phyloP scores from a whole-genome alignment of 2,888 invertebrate genomes.

The Platycheirus rosarum region DNA sequence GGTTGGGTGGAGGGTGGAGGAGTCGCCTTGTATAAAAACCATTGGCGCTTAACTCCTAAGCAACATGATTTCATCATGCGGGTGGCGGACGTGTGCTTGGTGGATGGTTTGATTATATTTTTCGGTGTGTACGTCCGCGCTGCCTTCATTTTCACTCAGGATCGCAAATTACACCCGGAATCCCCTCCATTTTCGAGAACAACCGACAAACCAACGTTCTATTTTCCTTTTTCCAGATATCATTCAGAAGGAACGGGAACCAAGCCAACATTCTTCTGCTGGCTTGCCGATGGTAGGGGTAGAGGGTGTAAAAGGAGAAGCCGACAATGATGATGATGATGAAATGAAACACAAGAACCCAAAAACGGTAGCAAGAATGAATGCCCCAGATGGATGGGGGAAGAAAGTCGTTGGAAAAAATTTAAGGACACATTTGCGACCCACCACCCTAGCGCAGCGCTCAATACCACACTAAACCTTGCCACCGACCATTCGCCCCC shows the following conservation, averaged over 20 bases:
- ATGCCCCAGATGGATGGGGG: slow-evolving; percentile 15
- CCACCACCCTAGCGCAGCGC: not conserved
- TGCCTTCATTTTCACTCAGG: slow-evolving; percentile 69
- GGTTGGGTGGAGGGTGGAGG: slow-evolving; percentile 18
- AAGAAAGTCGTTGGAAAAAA: slow-evolving; percentile 51
- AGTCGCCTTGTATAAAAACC: slow-evolving; percentile 45
- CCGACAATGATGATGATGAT: slow-evolving; percentile 65
- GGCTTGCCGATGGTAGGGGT: not conserved
- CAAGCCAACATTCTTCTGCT: slow-evolving; percentile 46
- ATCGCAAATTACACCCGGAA: slow-evolving; percentile 71
- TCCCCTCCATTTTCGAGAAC: slow-evolving; percentile 34
- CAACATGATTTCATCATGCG: slow-evolving; percentile 69
- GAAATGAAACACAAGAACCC: slow-evolving; percentile 66
- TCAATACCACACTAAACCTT: not conserved
- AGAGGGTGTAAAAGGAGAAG: slow-evolving; percentile 18
- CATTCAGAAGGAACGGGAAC: slow-evolving; percentile 30
- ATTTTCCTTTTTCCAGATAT: slow-evolving; percentile 47
- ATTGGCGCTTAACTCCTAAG: slow-evolving; percentile 67
- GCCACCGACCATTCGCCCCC: slow-evolving; percentile 12
- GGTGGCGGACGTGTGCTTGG: slow-evolving; percentile 62
- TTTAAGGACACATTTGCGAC: slow-evolving; percentile 63
- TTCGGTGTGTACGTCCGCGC: slow-evolving; percentile 33
- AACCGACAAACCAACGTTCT: slow-evolving; percentile 50
- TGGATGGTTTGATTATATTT: slow-evolving; percentile 48
- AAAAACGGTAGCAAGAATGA: slow-evolving; percentile 37